A percentile compares a stretch with the other conserved stretches of the same genome.
phyloP scores from a whole-genome alignment of 2,113 vertebrate species.

The Oryzias javanicus region DNA sequence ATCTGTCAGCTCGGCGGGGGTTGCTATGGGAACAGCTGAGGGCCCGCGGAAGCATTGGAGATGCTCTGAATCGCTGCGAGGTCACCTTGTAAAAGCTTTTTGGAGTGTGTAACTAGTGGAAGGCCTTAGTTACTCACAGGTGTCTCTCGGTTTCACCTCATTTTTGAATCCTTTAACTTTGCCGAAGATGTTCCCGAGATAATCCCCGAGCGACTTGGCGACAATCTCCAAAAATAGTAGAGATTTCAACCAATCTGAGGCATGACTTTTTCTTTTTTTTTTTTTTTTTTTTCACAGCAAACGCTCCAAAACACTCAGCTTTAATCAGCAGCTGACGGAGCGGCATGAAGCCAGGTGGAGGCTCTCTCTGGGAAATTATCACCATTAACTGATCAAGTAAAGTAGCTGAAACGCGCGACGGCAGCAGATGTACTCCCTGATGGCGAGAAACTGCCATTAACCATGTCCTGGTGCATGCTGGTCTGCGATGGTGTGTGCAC shows the following conservation, averaged over 20 bases:
- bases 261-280: too few species aligned
- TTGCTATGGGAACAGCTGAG: constrained; percentile 77
- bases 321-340: constrained; percentile 54
- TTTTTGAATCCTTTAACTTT: too few species aligned
- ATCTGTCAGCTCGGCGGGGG: constrained; percentile 70
- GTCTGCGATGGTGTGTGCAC: background rate
- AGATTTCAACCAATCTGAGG: too few species aligned
- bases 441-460: constrained; percentile 38
- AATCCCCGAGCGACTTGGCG: too few species aligned
- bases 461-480: background rate
- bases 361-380: constrained; percentile 50
- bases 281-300: too few species aligned
- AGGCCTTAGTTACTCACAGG: too few species aligned
- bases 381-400: constrained; percentile 61
- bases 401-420: constrained; percentile 33
- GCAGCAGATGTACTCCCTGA: constrained; percentile 49
- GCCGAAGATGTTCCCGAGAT: too few species aligned
- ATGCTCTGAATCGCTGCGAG: constrained; percentile 63
- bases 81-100: constrained; percentile 64
- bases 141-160: too few species aligned
- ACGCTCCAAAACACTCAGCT: background rate
- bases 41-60: constrained; percentile 65
- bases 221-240: too few species aligned
- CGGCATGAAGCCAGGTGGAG: constrained; percentile 46
- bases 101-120: background rate